These are phyloP conservation scores for Drosophila dives DNA, from an alignment of 2,888 invertebrate species.

Conservation along the genomic window DNA sequence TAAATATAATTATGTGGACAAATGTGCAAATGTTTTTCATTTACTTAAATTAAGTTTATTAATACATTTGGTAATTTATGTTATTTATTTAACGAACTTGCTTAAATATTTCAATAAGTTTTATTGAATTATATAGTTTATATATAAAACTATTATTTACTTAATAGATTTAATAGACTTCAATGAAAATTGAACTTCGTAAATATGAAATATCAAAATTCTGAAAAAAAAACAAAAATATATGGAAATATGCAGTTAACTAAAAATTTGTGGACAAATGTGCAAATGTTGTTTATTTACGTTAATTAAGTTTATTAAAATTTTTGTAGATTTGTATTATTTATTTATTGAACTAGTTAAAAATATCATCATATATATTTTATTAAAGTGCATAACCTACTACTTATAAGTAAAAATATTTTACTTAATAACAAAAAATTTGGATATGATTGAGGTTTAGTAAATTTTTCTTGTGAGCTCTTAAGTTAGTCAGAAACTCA, in stretches of 20 bases:
- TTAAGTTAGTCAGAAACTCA: background rate
- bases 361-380: no score
- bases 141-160: no score
- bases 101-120: no score
- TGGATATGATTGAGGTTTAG: no score
- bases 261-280: background rate
- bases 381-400: no score
- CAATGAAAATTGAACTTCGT: background rate
- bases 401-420: background rate
- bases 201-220: background rate
- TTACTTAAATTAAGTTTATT: no score
- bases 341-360: background rate
- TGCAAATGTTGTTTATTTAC: no score
- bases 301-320: background rate
- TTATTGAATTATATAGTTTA: no score
- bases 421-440: no score
- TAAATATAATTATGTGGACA: background rate
- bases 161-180: background rate
- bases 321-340: background rate
- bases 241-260: background rate
- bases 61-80: background rate
- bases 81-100: no score
- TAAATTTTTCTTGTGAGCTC: background rate
- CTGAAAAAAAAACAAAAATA: background rate
- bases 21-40: background rate